These are phyloP conservation scores for Zhuqinia jingwanae DNA, from an alignment of 2,888 invertebrate genomes.

Conservation along the genomic window DNA sequence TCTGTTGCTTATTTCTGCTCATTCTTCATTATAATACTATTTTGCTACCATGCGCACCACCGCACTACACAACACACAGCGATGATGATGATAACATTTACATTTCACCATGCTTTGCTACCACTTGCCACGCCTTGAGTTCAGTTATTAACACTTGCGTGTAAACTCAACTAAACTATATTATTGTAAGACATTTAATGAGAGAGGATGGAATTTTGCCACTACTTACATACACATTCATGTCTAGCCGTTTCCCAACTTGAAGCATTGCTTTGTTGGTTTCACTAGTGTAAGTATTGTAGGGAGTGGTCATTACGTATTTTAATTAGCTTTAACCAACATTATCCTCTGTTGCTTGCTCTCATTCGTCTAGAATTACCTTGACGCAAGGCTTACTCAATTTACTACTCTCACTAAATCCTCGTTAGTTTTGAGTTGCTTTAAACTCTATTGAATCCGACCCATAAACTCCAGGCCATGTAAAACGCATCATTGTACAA, in stretches of 20 bases:
- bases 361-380: conserved; percentile 40
- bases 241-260: conserved; percentile 7
- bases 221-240: background rate
- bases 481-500: too few relatives aligned
- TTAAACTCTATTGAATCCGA: background rate
- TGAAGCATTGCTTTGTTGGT: too few relatives aligned
- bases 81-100: too few relatives aligned
- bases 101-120: conserved; percentile 44
- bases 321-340: conserved; percentile 62
- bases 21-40: too few relatives aligned
- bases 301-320: conserved; percentile 61
- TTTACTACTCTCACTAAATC: background rate
- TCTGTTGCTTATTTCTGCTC: conserved; percentile 54
- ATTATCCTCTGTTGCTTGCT: conserved; percentile 18
- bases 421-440: background rate
- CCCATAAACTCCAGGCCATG: too few relatives aligned
- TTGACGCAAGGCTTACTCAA: background rate
- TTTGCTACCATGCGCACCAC: too few relatives aligned
- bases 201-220: conserved; percentile 37
- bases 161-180: conserved; percentile 58
- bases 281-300: conserved; percentile 23
- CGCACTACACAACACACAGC: too few relatives aligned
- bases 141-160: conserved; percentile 66
- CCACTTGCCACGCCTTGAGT: conserved; percentile 62
- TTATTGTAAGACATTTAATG: background rate